Evolutionary conservation across 1,140 invertebrate genomes (phyloP).

Genomic region (Drosophila trapezifrons): DNA sequence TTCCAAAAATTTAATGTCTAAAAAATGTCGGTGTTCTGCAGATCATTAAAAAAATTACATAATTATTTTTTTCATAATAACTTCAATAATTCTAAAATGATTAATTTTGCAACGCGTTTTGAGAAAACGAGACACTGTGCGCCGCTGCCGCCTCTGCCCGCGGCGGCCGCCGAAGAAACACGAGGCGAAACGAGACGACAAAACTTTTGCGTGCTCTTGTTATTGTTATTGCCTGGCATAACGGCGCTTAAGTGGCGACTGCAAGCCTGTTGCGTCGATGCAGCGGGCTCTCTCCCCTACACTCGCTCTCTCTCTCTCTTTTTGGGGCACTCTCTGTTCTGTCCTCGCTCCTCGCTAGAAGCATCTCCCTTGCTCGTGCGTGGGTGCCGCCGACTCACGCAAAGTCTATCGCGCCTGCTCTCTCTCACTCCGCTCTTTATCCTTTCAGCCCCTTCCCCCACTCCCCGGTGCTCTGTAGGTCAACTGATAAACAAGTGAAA

Average conservation of each 20-base stretch:
- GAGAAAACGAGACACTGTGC: too few relatives aligned
- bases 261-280: constrained; percentile 65
- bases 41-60: too few relatives aligned
- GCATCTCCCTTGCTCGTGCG: constrained; percentile 12
- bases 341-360: neutral
- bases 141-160: constrained; percentile 35
- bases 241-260: constrained; percentile 51
- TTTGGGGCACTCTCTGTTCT: constrained; percentile 1
- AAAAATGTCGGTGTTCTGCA: too few relatives aligned
- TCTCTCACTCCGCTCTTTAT: constrained; percentile 26
- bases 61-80: too few relatives aligned
- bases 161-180: constrained; percentile 24
- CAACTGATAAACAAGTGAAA: constrained; percentile 68
- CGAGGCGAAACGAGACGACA: constrained; percentile 40
- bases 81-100: too few relatives aligned
- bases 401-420: constrained; percentile 47
- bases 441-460: neutral
- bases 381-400: constrained; percentile 29
- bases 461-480: constrained; percentile 55
- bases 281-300: constrained; percentile 1
- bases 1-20: too few relatives aligned
- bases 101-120: too few relatives aligned
- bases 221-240: constrained; percentile 33
- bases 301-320: constrained; percentile 7
- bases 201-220: constrained; percentile 51